Conservation (phyloP, 2,888 invertebrate species). For the Himalopsyche anomala region DNA sequence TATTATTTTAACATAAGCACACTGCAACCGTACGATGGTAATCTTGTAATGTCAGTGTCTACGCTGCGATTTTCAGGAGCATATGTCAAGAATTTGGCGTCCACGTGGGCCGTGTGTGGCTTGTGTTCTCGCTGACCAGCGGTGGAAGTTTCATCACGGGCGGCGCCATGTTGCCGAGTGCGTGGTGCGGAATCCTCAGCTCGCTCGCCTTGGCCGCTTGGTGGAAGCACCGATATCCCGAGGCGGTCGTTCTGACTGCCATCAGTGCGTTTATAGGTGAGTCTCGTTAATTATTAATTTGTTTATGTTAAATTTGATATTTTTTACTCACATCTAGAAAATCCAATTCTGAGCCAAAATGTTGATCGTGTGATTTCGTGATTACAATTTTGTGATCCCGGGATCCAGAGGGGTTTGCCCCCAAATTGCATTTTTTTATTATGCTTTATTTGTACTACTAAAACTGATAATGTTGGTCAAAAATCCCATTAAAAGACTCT, state of each 20-base stretch:
- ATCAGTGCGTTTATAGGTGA: constrained; percentile 84
- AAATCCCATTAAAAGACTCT: too few relatives aligned
- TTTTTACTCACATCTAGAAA: too few relatives aligned
- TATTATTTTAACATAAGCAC: too few relatives aligned
- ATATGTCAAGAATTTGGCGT: constrained; percentile 94
- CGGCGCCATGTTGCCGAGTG: constrained; percentile 93
- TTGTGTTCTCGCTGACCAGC: constrained; percentile 87
- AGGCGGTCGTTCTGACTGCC: constrained; percentile 90
- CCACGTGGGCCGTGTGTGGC: constrained; percentile 89
- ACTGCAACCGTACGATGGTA: background rate
- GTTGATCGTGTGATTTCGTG: too few relatives aligned
- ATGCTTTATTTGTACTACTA: too few relatives aligned
- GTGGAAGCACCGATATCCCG: constrained; percentile 87
- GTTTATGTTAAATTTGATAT: background rate
- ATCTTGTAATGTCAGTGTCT: background rate
- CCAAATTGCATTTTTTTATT: too few relatives aligned
- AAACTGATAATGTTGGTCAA: too few relatives aligned
- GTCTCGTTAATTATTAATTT: background rate
- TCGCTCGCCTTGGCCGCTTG: constrained; percentile 92
- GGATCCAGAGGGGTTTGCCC: too few relatives aligned
- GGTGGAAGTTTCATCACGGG: constrained; percentile 94
- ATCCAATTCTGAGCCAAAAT: too few relatives aligned
- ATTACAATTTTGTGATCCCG: too few relatives aligned
- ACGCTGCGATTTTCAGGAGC: constrained; percentile 77
- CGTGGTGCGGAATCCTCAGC: constrained; percentile 94